Conservation (phyloP, 2,888 invertebrate genomes). For the Hirtodrosophila duncani region DNA sequence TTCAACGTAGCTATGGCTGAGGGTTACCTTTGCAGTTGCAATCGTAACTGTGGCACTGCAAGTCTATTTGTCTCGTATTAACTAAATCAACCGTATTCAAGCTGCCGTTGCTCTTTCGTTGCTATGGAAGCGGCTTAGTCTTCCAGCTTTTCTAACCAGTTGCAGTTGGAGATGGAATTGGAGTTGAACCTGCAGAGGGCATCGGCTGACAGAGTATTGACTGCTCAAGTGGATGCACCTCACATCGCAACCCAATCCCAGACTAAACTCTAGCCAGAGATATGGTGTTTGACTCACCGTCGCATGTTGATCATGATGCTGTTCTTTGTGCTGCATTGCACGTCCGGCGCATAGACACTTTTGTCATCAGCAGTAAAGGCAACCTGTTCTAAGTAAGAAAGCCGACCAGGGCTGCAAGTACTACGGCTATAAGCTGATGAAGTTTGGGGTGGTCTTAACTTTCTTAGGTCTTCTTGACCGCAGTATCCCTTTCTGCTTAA, state of each 20-base stretch:
- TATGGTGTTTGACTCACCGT: slow-evolving; percentile 8
- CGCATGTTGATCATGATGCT: slow-evolving; percentile 38
- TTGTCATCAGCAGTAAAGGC: slow-evolving; percentile 43
- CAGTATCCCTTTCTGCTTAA: too few relatives aligned
- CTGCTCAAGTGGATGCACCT: slow-evolving; percentile 41
- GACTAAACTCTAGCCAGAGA: too few relatives aligned
- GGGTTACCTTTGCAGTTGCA: slow-evolving; percentile 4
- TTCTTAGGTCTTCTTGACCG: too few relatives aligned
- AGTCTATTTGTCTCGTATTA: slow-evolving; percentile 58
- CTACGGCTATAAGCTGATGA: too few relatives aligned
- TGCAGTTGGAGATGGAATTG: slow-evolving; percentile 29
- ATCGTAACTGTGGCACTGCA: slow-evolving; percentile 10
- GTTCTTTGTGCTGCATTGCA: slow-evolving; percentile 35
- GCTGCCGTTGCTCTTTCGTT: slow-evolving; percentile 23
- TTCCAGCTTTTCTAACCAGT: slow-evolving; percentile 45
- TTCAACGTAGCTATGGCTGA: too few relatives aligned
- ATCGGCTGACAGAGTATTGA: slow-evolving; percentile 38
- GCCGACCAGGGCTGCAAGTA: slow-evolving; percentile 36
- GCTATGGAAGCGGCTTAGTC: slow-evolving; percentile 49
- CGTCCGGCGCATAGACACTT: slow-evolving; percentile 29
- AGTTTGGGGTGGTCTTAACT: too few relatives aligned
- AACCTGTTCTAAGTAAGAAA: slow-evolving; percentile 5
- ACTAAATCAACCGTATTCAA: slow-evolving; percentile 60
- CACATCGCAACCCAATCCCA: too few relatives aligned
- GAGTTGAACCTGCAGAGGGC: neutral